These are phyloP conservation scores for Lytechinus variegatus DNA, from an alignment of 35 echinoderm and acorn worm genomes.

Conservation along the genomic window DNA sequence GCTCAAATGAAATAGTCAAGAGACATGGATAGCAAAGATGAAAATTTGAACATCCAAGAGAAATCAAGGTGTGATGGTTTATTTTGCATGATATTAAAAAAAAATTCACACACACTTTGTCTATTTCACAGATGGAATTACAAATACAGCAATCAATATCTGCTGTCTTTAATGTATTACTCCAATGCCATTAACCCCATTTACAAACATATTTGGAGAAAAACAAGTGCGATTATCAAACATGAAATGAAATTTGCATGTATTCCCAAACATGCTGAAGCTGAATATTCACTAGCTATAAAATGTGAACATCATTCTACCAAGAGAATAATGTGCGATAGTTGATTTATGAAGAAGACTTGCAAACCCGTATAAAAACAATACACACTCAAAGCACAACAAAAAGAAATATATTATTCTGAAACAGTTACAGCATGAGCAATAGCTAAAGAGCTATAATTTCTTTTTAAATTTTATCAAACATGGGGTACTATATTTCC, in stretches of 20 bases:
- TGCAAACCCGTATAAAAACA: background rate
- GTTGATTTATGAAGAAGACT: background rate
- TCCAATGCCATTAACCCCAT: background rate
- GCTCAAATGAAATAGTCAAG: no score
- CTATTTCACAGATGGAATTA: background rate
- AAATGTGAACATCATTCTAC: background rate
- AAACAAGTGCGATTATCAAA: background rate
- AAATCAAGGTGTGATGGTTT: background rate
- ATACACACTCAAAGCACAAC: constrained; percentile 9
- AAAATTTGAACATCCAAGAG: background rate
- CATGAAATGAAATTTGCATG: background rate
- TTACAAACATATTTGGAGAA: background rate
- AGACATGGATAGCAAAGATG: no score
- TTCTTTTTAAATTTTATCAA: background rate
- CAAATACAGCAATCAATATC: background rate
- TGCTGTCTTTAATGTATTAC: background rate
- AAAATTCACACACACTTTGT: background rate
- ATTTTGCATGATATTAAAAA: background rate
- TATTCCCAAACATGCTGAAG: background rate
- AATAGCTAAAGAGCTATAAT: background rate
- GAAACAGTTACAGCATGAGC: background rate
- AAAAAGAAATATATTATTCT: background rate
- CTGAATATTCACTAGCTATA: background rate
- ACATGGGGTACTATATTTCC: background rate
- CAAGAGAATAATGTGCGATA: no score